Base-by-base conservation (phyloP, 2,797 vertebrate species). In the Malurus splendens region DNA sequence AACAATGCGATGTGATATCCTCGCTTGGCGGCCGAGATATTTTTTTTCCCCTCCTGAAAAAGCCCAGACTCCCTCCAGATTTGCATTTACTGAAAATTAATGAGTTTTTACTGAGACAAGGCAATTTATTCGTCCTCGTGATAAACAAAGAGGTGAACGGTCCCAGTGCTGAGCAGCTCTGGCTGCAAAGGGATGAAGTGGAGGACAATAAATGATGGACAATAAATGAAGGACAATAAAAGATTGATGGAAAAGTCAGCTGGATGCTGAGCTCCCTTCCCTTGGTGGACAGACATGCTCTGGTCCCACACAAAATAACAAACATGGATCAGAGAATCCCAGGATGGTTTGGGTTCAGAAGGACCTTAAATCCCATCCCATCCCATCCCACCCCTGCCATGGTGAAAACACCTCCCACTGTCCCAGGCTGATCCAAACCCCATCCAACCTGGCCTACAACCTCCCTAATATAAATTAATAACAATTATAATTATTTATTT, bases 271-370 rank as follows among this genome's bases (percentile, higher is more conserved):
- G 38, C 7, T 66, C 42, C 85, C 64, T 56, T 51, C 62, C 79
- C 1, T 0, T 0, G 5, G 4, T 3, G 66, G 32, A 30, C 13
- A 20, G 2, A 18, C 17, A 7, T 0, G 0, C 18, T 19, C 70
- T 17, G 12, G 41, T 47, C 33, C 45, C 74, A 12, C 28, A 3
- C 15, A 38, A 12, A 45, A 13, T 22, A 45, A 45, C 44, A 23
- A 28, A 51, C 22, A 3, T 0, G 3, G 23, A 3, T 23, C 54
- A 60, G 16, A 27, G n/a, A 20, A 32, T 15, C 27, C 28, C 57
- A 23, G 3, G 6, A 1, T 9, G n/a, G 48, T 7, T 18, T 61
- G 54, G 23, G 36, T 33, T 18, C 17, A 47, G 41, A 27, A 48
- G n/a, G 55, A 32, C 13, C 41, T 13, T 9, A 61, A 42, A 74